Evolutionary conservation across 2,888 invertebrate genomes (phyloP), one percentile per base, ranked within the genome.

Genomic region (Hypena proboscidalis): DNA sequence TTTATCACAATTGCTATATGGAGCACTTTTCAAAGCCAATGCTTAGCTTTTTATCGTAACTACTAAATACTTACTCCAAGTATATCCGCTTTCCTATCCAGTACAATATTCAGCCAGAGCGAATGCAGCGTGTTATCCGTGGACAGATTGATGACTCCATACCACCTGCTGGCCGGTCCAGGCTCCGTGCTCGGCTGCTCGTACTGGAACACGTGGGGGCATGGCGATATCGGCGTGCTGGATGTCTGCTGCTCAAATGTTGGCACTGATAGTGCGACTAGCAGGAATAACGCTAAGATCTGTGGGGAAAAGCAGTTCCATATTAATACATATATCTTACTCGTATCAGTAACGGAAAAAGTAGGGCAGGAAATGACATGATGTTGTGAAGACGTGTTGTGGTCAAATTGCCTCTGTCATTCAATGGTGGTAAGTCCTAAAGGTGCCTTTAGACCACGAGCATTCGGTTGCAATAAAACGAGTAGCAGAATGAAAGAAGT

Each of bases 141-240:
- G 9, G 89, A 87, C 1, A 94, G 68, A 48, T 91, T 90, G n/a
- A 93, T 83, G 1, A 90, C 90, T 0, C 93, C 94, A 61, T 93
- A 93, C 93, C 94, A 94, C 17, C 92, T 73, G 19, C 93, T 93
- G 0, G 86, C 80, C 60, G 38, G 13, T 5, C 38, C 44, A 8
- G 23, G 2, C n/a, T 93, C 93, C 0, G 86, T 78, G 1, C 90
- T 85, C 0, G 87, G 83, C 0, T 88, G 84, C 45, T 93, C 92
- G 70, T 94, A 94, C 34, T 77, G 79, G 73, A 94, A 94, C 21
- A 93, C 87, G 45, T 90, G 85, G 8, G 94, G 93, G 55, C 94
- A 94, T 1, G 94, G 94, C 1, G 92, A 91, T 9, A 65, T 51
- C 0, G 90, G 87, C 0, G 81, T 67, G 13, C 67, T 7, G 14